Percentiles rank a stretch among this genome's conserved stretches.
Evolutionary conservation across 2,888 invertebrate species (phyloP).

Genomic region (Lochmaea capreae): DNA sequence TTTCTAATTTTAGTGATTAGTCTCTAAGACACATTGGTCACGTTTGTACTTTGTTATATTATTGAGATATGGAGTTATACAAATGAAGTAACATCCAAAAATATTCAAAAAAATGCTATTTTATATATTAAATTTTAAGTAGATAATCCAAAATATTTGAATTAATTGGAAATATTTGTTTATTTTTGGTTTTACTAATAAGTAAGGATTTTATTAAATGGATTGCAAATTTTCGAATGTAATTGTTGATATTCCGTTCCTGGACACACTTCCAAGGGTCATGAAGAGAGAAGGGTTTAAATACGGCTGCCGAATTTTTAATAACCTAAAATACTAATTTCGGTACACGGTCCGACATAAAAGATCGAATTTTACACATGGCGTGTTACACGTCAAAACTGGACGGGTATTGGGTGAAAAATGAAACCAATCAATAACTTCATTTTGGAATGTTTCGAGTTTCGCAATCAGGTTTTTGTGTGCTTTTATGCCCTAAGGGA

Average conservation of each 20-base stretch:
- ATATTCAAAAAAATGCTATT: no score
- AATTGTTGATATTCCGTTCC: conserved; percentile 9
- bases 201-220: no score
- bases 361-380: conserved; percentile 49
- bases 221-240: background rate
- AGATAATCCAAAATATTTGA: no score
- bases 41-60: no score
- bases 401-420: conserved; percentile 43
- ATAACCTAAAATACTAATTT: conserved; percentile 50
- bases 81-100: no score
- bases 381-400: conserved; percentile 47
- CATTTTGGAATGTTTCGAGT: conserved; percentile 33
- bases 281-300: conserved; percentile 47
- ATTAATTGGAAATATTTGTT: no score
- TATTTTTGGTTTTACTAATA: no score
- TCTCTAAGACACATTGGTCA: no score
- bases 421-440: conserved; percentile 43
- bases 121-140: no score
- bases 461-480: conserved; percentile 29
- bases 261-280: conserved; percentile 32
- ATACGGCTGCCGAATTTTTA: conserved; percentile 48
- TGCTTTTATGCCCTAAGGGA: conserved; percentile 8
- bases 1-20: no score
- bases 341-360: conserved; percentile 40
- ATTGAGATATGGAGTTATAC: no score